Evolutionary conservation across 2,113 vertebrate genomes (phyloP), one percentile per base, ranked within the genome.

Genomic region (Tachuris rubrigastra): DNA sequence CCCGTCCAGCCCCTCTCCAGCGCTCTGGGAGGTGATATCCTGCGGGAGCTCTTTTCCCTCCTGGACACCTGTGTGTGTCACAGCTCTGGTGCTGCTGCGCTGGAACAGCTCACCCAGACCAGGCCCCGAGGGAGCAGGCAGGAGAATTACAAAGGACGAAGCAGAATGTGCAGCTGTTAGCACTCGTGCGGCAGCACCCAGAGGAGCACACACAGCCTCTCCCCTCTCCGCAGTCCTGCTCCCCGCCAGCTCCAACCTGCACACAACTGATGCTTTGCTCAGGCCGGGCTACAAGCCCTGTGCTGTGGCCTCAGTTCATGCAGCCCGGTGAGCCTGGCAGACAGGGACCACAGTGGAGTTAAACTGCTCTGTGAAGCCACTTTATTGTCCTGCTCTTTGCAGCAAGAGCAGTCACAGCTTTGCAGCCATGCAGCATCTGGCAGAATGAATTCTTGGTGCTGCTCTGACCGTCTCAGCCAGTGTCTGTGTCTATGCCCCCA

Each of bases 221-320:
- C 10, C 5, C 10, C 4, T 25, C 5, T 12, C 28, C 0, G 1
- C 71, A 1, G 52, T 4, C 14, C 23, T n/a, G 59, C 65, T 66
- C 1, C 25, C 28, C 9, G 4, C 33, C 5, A 12, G 6, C 47
- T 39, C 39, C 20, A 2, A 24, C 21, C 21, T 12, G 30, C 14
- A 3, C 16, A 1, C 16, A 30, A 1, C 27, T 11, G 39, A 8
- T 10, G 6, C 9, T 41, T 30, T 27, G 37, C 44, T 41, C 44
- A 2, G 4, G 12, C 0, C 39, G 65, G 27, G 31, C 46, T 33
- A 2, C 42, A 7, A 18, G 12, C 41, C 5, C 0, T 13, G 1
- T 27, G 16, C 22, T 56, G 16, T 8, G 3, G 63, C 44, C 17
- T 25, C 5, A 1, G 73, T 19, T 27, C 27, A 7, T 42, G 58